Evolutionary conservation across 2,888 invertebrate genomes (phyloP).

Genomic region (Iphiclides podalirius): DNA sequence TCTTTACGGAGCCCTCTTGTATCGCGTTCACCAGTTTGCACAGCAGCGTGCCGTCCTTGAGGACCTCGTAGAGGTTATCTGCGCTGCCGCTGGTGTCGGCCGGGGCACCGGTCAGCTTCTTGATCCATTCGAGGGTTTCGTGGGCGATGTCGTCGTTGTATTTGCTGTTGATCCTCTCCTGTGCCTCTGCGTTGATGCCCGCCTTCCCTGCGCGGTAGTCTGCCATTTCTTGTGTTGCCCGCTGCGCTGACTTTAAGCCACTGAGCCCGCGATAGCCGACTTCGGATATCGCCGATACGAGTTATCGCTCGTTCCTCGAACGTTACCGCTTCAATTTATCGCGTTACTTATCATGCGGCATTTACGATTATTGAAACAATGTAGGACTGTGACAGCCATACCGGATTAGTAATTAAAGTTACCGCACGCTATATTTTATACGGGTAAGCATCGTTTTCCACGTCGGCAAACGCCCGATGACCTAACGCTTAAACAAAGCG

Average conservation of each 20-base stretch:
- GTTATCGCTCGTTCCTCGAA: constrained; percentile 59
- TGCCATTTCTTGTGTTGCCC: constrained; percentile 49
- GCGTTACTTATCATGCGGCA: constrained; percentile 44
- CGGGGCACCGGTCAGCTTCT: constrained; percentile 89
- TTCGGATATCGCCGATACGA: constrained; percentile 54
- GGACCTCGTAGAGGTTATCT: constrained; percentile 92
- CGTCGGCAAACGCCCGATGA: neutral
- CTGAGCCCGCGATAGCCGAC: constrained; percentile 69
- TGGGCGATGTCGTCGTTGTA: constrained; percentile 96
- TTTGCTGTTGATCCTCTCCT: constrained; percentile 92
- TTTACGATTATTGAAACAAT: constrained; percentile 39
- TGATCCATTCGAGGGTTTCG: constrained; percentile 97
- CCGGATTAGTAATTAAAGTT: constrained; percentile 25
- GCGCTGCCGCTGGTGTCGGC: constrained; percentile 91
- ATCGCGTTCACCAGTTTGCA: constrained; percentile 94
- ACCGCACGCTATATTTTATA: neutral
- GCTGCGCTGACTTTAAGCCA: constrained; percentile 42
- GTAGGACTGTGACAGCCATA: constrained; percentile 28
- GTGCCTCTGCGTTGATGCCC: constrained; percentile 75
- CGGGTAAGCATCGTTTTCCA: neutral
- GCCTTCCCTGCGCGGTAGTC: constrained; percentile 72
- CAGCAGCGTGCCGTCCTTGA: constrained; percentile 94
- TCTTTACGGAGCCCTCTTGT: constrained; percentile 93
- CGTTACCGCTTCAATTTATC: constrained; percentile 41
- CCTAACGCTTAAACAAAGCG: neutral